Percentiles rank a stretch among this genome's conserved stretches.
Conservation (phyloP, 2,797 vertebrate species). For the Coregonus ussuriensis region DNA sequence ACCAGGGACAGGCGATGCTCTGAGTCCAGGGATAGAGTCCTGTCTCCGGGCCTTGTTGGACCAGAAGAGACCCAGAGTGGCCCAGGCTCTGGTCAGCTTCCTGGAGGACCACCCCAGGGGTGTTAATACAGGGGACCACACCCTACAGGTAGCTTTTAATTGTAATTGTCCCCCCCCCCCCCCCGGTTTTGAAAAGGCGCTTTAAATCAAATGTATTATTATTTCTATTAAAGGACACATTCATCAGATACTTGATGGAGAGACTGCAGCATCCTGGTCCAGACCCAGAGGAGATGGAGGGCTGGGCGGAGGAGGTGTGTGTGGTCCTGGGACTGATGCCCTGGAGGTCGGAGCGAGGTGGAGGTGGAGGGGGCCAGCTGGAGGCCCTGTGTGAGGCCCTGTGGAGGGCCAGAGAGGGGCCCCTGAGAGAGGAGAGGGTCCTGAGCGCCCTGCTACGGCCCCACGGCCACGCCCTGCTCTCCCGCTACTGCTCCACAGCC, state of each 20-base stretch:
- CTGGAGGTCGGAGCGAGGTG: constrained; percentile 64
- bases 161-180: neutral
- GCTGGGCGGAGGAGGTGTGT: constrained; percentile 78
- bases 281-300: constrained; percentile 53
- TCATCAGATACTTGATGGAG: constrained; percentile 81
- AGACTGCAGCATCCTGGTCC: constrained; percentile 66
- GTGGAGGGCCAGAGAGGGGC: constrained; percentile 74
- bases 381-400: constrained; percentile 83
- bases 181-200: neutral
- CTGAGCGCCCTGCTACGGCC: constrained; percentile 84
- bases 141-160: constrained; percentile 64
- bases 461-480: constrained; percentile 69
- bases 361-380: constrained; percentile 67
- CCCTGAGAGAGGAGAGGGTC: constrained; percentile 82
- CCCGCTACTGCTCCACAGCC: constrained; percentile 78
- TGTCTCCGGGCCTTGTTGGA: constrained; percentile 79
- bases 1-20: constrained; percentile 43
- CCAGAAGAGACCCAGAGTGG: constrained; percentile 75
- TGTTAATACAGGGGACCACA: constrained; percentile 32
- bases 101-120: constrained; percentile 56
- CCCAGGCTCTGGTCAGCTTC: constrained; percentile 80
- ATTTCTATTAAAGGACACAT: constrained; percentile 55
- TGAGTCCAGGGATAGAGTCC: constrained; percentile 74
- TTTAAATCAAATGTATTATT: neutral
- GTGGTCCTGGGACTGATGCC: constrained; percentile 78